A percentile compares a stretch with the other conserved stretches of the same genome.
Conservation (phyloP, 37 sponge, comb jelly and placozoan genomes). For the Chondrosia reniformis region DNA sequence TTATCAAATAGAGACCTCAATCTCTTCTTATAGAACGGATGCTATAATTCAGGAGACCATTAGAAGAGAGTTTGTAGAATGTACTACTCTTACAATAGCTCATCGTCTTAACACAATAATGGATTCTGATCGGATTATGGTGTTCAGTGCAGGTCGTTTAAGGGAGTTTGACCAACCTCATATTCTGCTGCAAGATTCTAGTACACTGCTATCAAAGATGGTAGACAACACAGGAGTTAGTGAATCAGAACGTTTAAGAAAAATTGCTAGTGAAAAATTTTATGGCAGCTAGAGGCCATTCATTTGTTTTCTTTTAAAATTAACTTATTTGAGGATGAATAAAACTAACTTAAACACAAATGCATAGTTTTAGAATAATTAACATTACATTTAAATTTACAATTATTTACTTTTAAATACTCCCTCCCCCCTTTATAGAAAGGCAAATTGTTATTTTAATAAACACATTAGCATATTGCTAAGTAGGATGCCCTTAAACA, state of each 20-base stretch:
- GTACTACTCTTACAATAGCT: conserved; percentile 88
- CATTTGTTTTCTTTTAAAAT: too few relatives aligned
- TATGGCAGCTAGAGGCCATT: too few relatives aligned
- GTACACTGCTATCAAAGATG: conserved; percentile 35
- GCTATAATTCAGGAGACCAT: conserved; percentile 77
- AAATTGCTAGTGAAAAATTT: conserved; percentile 43
- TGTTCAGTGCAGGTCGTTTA: conserved; percentile 50
- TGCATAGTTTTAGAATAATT: too few relatives aligned
- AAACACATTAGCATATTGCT: too few relatives aligned
- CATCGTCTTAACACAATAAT: conserved; percentile 95
- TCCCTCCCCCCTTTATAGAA: too few relatives aligned
- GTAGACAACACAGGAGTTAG: conserved; percentile 44
- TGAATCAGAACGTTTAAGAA: conserved; percentile 30
- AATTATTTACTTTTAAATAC: too few relatives aligned
- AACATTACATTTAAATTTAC: too few relatives aligned
- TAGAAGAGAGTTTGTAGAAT: conserved; percentile 62
- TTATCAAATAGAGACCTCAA: too few relatives aligned
- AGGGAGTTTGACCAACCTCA: conserved; percentile 52
- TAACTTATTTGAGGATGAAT: too few relatives aligned
- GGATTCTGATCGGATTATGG: conserved; percentile 83
- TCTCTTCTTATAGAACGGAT: conserved; percentile 63
- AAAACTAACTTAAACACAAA: too few relatives aligned
- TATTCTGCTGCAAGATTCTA: conserved; percentile 33
- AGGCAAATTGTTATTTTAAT: too few relatives aligned
- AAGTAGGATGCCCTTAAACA: too few relatives aligned